Conservation (phyloP, 2,113 vertebrate species). For the Oryzias celebensis region DNA sequence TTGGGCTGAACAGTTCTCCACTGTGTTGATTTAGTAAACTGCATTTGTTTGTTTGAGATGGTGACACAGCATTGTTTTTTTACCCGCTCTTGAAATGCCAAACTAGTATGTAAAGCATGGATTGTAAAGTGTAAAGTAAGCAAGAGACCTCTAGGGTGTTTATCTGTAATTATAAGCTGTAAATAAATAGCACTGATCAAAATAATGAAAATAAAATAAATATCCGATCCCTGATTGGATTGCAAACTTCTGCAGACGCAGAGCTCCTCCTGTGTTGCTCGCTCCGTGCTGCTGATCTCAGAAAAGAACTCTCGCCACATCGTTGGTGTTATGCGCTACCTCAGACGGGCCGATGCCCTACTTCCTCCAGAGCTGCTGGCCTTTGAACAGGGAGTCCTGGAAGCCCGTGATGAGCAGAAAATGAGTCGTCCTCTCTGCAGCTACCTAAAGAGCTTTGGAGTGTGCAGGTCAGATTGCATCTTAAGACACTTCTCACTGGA, state of each 20-base stretch:
- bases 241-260: slow-evolving; percentile 42
- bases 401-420: slow-evolving; percentile 79
- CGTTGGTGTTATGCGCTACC: slow-evolving; percentile 75
- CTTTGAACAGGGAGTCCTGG: slow-evolving; percentile 70
- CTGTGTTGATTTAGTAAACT: too few relatives aligned
- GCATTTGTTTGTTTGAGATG: too few relatives aligned
- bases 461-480: slow-evolving; percentile 82
- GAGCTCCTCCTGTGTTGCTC: slow-evolving; percentile 37
- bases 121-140: too few relatives aligned
- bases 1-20: too few relatives aligned
- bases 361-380: slow-evolving; percentile 80
- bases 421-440: slow-evolving; percentile 77
- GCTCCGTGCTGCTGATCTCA: slow-evolving; percentile 85
- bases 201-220: too few relatives aligned
- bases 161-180: too few relatives aligned
- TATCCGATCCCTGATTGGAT: neutral
- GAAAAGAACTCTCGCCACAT: slow-evolving; percentile 73
- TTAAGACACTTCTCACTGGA: too few relatives aligned
- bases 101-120: too few relatives aligned
- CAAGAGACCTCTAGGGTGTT: too few relatives aligned
- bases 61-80: too few relatives aligned
- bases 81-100: too few relatives aligned
- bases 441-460: slow-evolving; percentile 85
- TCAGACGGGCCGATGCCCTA: slow-evolving; percentile 72
- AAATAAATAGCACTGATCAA: too few relatives aligned